Evolutionary conservation across 1,140 invertebrate species (phyloP).

Genomic region (Calephelis nemesis): DNA sequence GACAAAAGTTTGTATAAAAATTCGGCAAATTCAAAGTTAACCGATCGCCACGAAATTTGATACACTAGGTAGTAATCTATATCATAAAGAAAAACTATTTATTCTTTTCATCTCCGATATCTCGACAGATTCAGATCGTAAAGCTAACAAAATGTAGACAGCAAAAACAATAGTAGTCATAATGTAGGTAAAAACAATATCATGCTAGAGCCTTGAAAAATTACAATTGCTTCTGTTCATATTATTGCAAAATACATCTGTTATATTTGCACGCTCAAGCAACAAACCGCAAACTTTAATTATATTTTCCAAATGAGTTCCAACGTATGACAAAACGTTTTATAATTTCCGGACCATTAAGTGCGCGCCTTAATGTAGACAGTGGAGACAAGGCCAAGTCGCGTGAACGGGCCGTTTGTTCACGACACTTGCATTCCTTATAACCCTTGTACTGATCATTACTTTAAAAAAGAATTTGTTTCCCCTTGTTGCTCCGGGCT

Average conservation of each 20-base stretch:
- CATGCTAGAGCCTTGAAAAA: conserved; percentile 1
- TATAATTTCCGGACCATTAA: conserved; percentile 68
- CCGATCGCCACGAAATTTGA: too few species aligned
- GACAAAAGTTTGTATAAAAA: too few species aligned
- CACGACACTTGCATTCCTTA: conserved; percentile 12
- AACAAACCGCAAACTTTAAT: conserved; percentile 51
- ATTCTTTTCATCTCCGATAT: too few species aligned
- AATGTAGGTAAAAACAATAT: not conserved
- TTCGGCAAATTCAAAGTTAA: too few species aligned
- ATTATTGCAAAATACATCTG: conserved; percentile 6
- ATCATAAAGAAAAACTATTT: too few species aligned
- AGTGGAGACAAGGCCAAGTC: conserved; percentile 48
- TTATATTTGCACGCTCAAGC: conserved; percentile 23
- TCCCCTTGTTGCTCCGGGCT: too few species aligned
- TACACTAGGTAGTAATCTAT: too few species aligned
- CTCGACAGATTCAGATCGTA: too few species aligned
- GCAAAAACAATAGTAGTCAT: not conserved
- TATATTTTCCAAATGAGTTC: conserved; percentile 48
- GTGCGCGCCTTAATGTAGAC: conserved; percentile 50
- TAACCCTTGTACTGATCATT: conserved; percentile 2
- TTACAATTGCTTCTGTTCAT: not conserved
- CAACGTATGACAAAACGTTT: conserved; percentile 51
- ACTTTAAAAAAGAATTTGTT: conserved; percentile 31
- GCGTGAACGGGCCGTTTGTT: too few species aligned
- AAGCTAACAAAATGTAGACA: too few species aligned